Evolutionary conservation across 2,888 invertebrate species (phyloP), one percentile per base, ranked within the genome.

Genomic region (Drosophila nr. perissopoda): DNA sequence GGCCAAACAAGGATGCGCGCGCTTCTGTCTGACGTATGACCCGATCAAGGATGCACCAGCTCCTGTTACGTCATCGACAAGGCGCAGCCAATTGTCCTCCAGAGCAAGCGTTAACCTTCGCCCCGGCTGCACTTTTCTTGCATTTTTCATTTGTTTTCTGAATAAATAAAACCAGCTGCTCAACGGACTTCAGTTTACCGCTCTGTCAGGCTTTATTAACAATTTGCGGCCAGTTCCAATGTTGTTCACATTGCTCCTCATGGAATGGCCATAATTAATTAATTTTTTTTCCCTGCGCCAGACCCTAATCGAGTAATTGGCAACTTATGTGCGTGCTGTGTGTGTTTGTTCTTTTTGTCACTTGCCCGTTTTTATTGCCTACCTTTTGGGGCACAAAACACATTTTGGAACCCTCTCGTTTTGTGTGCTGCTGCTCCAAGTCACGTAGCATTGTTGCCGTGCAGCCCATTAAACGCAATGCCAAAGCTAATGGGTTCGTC

Each of bases 21-120:
- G 52, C 70, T 60, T 21, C 46, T 51, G 62, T 72, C 73, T 81
- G 84, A 83, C 84, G 79, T 72, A 69, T 74, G 79, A 69, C 71
- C 67, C 56, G 58, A 81, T 73, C 89, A 86, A 89, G 85, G 89
- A 83, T 87, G 76, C 65, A 53, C 61, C 70, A 48, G 76, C 67
- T 52, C 56, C 56, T 40, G 42, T 49, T 72, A 86, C 89, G 88
- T 89, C 88, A 88, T 82, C 85, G 73, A 52, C 73, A 48, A 60
- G 63, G 64, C 65, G 64, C 66, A 61, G 67, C 66, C 38, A 38
- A 57, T 13, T 64, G 83, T 73, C 88, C 87, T 82, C 71, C 74
- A 72, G 34, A 38, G 71, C 75, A 89, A 83, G 76, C 88, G 60
- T 88, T 88, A 83, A 88, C 88, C 88, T 88, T 88, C 86, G 74